Evolutionary conservation across 2,888 invertebrate genomes (phyloP), one percentile per base, ranked within the genome.

Genomic region (Loripinus fragilis): DNA sequence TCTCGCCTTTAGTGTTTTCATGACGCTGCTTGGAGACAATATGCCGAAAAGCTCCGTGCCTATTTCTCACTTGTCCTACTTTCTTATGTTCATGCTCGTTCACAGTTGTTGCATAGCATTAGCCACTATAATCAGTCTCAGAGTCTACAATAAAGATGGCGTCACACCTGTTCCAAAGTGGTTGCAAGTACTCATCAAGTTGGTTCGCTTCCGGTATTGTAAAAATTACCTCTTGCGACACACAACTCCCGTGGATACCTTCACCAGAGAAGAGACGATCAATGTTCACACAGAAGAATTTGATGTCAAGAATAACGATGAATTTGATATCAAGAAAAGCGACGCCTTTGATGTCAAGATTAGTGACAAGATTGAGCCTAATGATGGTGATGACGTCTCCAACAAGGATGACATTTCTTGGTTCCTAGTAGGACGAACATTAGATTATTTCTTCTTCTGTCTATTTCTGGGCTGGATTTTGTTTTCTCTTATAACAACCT

Each of bases 71-170:
- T 52, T 74, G 60, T 55, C 74, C 2, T 74, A 45, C 38, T 74
- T 74, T 28, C 28, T 74, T 68, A 20, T 74, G 69, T 74, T 67
- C 30, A 74, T 74, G 74, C 60, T 74, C 8, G 41, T 74, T n/a
- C 68, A 74, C 42, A 74, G 74, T 41, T 68, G 68, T 41, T 15
- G 41, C 10, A 68, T 74, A 8, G 28, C 60, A 0, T 5, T 74
- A 38, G 25, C 28, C 25, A 69, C 69, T 38, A 60, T 74, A 12
- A 20, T 74, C 17, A 23, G 60, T 20, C 42, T 74, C 20, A 30
- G 60, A 8, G 23, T 74, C n/a, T 74, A 48, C 23, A 25, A 69
- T 17, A 69, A 33, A 50, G 69, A 41, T 28, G 67, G 45, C 41
- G 42, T 38, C 5, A 45, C 8, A 41, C 67, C 67, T 17, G 67